Percentiles rank a stretch among this genome's conserved stretches.
Conservation (phyloP, 2,888 invertebrate genomes). For the Gastracanthus pulcherrimus region DNA sequence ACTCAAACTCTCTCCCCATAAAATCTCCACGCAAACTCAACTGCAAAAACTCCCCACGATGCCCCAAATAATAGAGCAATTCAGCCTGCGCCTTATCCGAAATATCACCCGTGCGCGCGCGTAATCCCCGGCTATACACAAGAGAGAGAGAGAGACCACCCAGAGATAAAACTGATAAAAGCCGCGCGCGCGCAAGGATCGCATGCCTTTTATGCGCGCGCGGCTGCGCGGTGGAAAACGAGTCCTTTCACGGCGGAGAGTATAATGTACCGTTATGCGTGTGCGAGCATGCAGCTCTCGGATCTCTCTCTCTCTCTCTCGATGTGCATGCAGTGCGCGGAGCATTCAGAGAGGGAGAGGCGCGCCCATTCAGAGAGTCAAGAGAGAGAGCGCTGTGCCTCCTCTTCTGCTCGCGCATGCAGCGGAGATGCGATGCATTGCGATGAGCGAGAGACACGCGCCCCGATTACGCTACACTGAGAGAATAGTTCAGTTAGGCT, state of each 20-base stretch:
- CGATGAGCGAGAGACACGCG: too few species aligned
- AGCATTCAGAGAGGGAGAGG: not conserved
- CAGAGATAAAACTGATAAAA: slow-evolving; percentile 1
- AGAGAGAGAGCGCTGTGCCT: too few species aligned
- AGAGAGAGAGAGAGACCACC: not conserved
- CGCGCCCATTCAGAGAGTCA: slow-evolving; percentile 17
- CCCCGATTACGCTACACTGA: not conserved
- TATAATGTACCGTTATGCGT: slow-evolving; percentile 49
- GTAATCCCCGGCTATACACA: not conserved
- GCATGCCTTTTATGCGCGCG: slow-evolving; percentile 37
- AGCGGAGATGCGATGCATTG: too few species aligned
- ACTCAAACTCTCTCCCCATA: not conserved
- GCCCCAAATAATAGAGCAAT: not conserved
- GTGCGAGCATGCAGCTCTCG: not conserved
- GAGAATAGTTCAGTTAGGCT: too few species aligned
- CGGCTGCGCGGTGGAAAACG: slow-evolving; percentile 12
- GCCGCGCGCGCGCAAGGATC: not conserved
- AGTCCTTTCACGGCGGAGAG: slow-evolving; percentile 48
- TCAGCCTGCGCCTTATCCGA: too few species aligned
- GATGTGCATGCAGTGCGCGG: not conserved
- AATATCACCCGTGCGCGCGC: not conserved
- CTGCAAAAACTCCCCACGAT: too few species aligned
- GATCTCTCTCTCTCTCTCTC: too few species aligned
- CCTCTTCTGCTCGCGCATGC: not conserved
- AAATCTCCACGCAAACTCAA: too few species aligned